phyloP scores from a whole-genome alignment of 2,888 invertebrate genomes.

The Apamea sordens region DNA sequence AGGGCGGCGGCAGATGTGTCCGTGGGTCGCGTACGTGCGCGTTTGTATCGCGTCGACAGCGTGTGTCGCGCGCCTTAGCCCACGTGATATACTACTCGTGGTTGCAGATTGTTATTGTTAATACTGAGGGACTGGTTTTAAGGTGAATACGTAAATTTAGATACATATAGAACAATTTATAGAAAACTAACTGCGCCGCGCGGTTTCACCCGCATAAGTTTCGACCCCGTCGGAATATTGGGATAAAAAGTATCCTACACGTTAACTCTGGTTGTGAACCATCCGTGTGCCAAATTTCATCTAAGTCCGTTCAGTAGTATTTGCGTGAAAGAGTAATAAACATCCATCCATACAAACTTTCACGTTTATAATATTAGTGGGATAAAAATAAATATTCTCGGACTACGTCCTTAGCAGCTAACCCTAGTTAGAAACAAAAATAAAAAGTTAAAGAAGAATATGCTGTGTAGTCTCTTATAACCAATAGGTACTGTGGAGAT shows the following conservation, averaged over 20 bases:
- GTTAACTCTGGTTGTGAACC: no score
- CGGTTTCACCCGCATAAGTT: no score
- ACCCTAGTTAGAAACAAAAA: background rate
- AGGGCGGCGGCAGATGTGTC: constrained; percentile 75
- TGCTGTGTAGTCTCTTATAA: no score
- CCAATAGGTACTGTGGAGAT: no score
- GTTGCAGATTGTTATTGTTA: constrained; percentile 33
- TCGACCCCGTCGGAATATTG: no score
- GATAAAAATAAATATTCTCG: background rate
- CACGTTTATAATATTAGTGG: no score
- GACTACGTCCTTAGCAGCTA: background rate
- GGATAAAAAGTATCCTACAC: no score
- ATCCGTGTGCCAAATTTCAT: no score
- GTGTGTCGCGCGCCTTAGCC: constrained; percentile 66
- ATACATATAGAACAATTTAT: background rate
- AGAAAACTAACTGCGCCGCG: background rate
- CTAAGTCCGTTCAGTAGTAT: no score
- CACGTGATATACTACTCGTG: constrained; percentile 54
- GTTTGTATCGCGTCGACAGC: constrained; percentile 64
- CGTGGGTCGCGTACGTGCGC: constrained; percentile 82
- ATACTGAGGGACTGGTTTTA: constrained; percentile 23
- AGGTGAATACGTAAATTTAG: background rate
- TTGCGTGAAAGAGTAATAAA: no score
- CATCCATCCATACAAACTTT: no score
- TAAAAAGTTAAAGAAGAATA: background rate